Evolutionary conservation across 1,140 invertebrate species (phyloP).

Genomic region (Papilio xuthus): DNA sequence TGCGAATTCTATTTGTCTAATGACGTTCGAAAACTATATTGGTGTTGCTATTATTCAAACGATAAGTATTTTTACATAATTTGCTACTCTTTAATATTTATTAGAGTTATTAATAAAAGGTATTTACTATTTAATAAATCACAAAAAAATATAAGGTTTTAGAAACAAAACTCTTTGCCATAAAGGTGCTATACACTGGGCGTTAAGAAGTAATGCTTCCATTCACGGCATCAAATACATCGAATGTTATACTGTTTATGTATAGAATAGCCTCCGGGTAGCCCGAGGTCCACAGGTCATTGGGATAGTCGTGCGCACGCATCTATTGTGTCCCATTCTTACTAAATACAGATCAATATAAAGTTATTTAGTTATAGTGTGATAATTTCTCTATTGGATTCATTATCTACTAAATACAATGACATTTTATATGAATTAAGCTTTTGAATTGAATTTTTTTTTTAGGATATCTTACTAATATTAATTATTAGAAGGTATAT

Average conservation of each 20-base stretch:
- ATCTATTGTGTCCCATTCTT: slow-evolving; percentile 34
- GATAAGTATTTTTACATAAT: slow-evolving; percentile 13
- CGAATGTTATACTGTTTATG: background rate
- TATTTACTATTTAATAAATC: background rate
- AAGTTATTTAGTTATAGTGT: slow-evolving; percentile 39
- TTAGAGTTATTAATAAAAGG: background rate
- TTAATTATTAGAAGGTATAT: too few species aligned
- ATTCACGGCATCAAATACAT: slow-evolving; percentile 16
- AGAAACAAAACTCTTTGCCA: background rate
- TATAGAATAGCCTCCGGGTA: slow-evolving; percentile 41
- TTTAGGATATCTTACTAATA: too few species aligned
- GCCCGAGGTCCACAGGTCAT: slow-evolving; percentile 48
- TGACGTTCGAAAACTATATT: slow-evolving; percentile 55
- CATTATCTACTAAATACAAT: background rate
- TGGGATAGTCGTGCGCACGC: slow-evolving; percentile 55
- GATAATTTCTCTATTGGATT: background rate
- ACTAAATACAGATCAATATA: background rate
- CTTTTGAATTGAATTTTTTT: too few species aligned
- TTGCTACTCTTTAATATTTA: background rate
- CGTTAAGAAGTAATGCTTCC: slow-evolving; percentile 14
- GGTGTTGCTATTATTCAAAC: slow-evolving; percentile 33
- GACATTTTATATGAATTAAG: too few species aligned
- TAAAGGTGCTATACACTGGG: background rate
- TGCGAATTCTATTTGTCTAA: slow-evolving; percentile 73
- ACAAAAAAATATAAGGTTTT: too few species aligned